Percentiles rank a stretch among this genome's conserved stretches.
Conservation (phyloP, 2,888 invertebrate genomes). For the Dexiosoma caninum region DNA sequence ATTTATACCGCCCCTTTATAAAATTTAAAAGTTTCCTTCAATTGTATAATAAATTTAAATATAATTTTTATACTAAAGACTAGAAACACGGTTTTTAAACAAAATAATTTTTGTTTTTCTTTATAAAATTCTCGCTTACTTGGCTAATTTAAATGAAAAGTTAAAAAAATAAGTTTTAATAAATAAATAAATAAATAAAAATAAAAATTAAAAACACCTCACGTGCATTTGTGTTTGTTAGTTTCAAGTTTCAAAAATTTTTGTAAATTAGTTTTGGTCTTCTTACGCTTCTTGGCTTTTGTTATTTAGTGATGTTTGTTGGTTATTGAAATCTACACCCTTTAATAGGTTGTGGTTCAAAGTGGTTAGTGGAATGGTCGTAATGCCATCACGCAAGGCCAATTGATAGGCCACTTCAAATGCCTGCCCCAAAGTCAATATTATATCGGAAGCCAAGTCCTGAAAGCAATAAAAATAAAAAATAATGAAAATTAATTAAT, state of each 20-base stretch:
- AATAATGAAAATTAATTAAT: neutral
- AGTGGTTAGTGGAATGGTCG: conserved; percentile 42
- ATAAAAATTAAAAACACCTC: neutral
- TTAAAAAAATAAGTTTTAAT: neutral
- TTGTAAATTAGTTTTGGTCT: conserved; percentile 35
- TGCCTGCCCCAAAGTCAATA: conserved; percentile 96
- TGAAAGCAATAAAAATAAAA: conserved; percentile 75
- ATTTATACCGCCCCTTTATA: neutral
- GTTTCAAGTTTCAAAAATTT: conserved; percentile 4
- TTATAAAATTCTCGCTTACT: conserved; percentile 35
- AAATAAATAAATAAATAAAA: conserved; percentile 10
- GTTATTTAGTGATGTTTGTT: conserved; percentile 31
- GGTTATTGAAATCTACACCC: conserved; percentile 40
- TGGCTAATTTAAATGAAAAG: conserved; percentile 40
- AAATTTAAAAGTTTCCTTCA: conserved; percentile 1
- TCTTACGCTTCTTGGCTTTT: conserved; percentile 62
- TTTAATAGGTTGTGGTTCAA: conserved; percentile 50
- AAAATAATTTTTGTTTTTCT: neutral
- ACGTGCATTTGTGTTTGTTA: conserved; percentile 2
- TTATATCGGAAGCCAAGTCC: conserved; percentile 98
- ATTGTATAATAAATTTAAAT: conserved; percentile 31
- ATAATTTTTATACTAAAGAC: conserved; percentile 30
- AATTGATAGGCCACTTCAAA: conserved; percentile 99
- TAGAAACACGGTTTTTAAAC: conserved; percentile 33
- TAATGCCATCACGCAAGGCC: conserved; percentile 80